Base-by-base conservation (phyloP, 2,797 vertebrate species). In the Cirrhinus molitorella region DNA sequence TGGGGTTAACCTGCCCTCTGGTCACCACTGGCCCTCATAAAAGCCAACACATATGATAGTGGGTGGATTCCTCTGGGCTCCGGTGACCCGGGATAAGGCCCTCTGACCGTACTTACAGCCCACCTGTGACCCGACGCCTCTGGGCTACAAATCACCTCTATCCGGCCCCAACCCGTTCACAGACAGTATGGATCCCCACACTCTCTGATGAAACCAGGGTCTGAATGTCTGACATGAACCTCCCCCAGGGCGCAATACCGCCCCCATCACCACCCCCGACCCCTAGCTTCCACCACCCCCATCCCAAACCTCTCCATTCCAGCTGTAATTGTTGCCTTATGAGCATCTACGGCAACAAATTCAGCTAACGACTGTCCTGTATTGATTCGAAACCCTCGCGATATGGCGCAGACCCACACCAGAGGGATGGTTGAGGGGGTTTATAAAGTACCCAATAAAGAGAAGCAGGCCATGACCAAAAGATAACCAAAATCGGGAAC, bases 291-390 rank as follows among this genome's bases (percentile, higher is more conserved):
- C n/a, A 23, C 75, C 61, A 23, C 47, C 88, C 37, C 88, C 88
- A 87, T 88, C 90, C 79, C 89, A 91, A 90, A 91, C 92, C 90
- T 89, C 89, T 90, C 91, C 91, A 91, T 92, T 90, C 88, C 88
- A 91, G 66, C 92, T 92, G 89, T 94, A 94, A 95, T 94, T 94
- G 93, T 92, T 93, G 92, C 92, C 92, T 93, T 91, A 92, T 92
- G 93, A 93, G 94, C 91, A 92, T 93, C 92, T 91, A 88, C 85
- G 37, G 91, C 92, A 93, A 94, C 95, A 95, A 95, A 95, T 94
- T 93, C 91, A 93, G 92, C 94, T 94, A 95, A 95, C 85, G 90
- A 92, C 90, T 88, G 88, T 89, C 89, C 91, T 85, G 91, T 94
- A 95, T 96, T 93, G 95, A 96, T 95, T 89, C 86, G 70, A 80